Conservation (phyloP, 2,888 invertebrate genomes). For the Agonopterix alstromeriana region DNA sequence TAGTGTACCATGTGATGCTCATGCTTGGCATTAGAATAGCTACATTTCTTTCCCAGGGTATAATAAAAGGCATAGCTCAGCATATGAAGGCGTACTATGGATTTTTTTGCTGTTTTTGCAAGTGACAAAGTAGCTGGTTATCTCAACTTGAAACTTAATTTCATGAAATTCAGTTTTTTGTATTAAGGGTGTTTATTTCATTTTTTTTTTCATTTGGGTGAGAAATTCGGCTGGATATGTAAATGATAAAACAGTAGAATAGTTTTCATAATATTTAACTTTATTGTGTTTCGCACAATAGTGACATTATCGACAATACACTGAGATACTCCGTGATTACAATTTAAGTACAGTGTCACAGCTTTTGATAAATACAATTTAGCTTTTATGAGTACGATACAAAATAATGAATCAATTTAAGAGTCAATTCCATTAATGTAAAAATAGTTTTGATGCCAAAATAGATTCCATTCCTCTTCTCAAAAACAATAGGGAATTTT, state of each 20-base stretch:
- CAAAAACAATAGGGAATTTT: neutral
- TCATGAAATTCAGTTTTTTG: too few relatives aligned
- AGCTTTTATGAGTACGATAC: slow-evolving; percentile 24
- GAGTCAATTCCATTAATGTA: slow-evolving; percentile 50
- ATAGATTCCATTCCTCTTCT: slow-evolving; percentile 25
- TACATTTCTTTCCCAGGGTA: too few relatives aligned
- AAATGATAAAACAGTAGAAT: neutral
- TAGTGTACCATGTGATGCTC: too few relatives aligned
- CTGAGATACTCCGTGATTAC: slow-evolving; percentile 65
- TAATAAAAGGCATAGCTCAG: too few relatives aligned
- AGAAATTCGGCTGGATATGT: too few relatives aligned
- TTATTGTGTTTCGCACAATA: slow-evolving; percentile 70
- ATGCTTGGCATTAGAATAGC: too few relatives aligned
- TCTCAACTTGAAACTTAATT: too few relatives aligned
- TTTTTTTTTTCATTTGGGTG: too few relatives aligned
- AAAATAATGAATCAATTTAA: slow-evolving; percentile 27
- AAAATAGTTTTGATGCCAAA: slow-evolving; percentile 52
- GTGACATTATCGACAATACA: slow-evolving; percentile 65
- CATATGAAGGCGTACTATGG: too few relatives aligned
- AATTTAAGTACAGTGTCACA: slow-evolving; percentile 73
- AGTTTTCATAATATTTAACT: slow-evolving; percentile 25
- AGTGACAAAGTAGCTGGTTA: too few relatives aligned
- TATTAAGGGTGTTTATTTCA: too few relatives aligned
- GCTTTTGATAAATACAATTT: slow-evolving; percentile 58
- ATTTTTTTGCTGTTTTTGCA: too few relatives aligned